phyloP scores from a whole-genome alignment of 2,797 vertebrate genomes.

The Sardinella longiceps region DNA sequence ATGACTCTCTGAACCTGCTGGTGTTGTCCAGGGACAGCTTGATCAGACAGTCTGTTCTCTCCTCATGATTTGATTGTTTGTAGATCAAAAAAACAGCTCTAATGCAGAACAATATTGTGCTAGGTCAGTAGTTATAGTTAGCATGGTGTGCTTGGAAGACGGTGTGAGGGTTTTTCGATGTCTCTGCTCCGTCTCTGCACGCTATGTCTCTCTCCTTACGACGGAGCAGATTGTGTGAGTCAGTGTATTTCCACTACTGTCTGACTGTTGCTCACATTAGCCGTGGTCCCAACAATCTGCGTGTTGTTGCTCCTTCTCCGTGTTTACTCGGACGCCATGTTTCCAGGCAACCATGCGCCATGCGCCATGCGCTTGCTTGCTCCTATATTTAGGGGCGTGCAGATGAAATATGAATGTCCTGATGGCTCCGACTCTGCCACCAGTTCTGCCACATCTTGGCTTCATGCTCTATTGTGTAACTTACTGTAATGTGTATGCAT shows the following conservation, averaged over 20 bases:
- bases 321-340: not conserved
- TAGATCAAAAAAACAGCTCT: not conserved
- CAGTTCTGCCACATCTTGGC: not conserved
- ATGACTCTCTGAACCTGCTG: not conserved
- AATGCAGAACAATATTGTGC: not conserved
- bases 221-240: constrained; percentile 5
- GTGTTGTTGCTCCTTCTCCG: not conserved
- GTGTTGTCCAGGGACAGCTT: not conserved
- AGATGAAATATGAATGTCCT: constrained; percentile 17
- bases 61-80: not conserved
- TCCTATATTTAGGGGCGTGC: not conserved
- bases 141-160: not conserved
- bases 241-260: not conserved
- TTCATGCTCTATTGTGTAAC: not conserved
- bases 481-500: not conserved
- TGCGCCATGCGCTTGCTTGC: not conserved
- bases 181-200: not conserved
- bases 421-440: not conserved
- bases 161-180: not conserved
- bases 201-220: not conserved
- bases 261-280: not conserved
- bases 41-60: not conserved
- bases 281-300: not conserved
- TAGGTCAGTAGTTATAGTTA: not conserved
- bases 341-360: constrained; percentile 11